These are phyloP conservation scores for Eclectus roratus DNA, from an alignment of 2,113 vertebrate genomes.

Conservation along the genomic window DNA sequence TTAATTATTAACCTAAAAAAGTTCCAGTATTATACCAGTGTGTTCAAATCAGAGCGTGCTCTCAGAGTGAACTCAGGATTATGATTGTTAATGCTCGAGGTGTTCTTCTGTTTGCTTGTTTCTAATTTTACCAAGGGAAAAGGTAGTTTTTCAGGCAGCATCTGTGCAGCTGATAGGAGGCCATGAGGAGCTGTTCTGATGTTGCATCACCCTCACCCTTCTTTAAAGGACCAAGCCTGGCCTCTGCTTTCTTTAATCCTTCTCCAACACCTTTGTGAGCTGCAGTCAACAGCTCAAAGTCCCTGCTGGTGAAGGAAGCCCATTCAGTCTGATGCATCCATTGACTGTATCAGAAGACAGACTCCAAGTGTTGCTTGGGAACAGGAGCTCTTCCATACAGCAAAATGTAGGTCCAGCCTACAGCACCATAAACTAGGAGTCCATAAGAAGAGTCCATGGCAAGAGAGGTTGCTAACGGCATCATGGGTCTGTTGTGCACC, in stretches of 20 bases:
- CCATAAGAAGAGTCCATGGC: accelerated
- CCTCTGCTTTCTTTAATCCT: not conserved
- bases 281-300: not conserved
- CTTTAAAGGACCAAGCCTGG: not conserved
- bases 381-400: not conserved
- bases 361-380: not conserved
- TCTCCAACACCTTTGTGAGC: not conserved
- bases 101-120: not conserved
- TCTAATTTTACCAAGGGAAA: not conserved
- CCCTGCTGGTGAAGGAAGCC: not conserved
- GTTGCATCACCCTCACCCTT: not conserved
- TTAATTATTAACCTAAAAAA: constrained; percentile 61
- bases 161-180: not conserved
- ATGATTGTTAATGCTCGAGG: not conserved
- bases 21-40: not conserved
- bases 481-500: not conserved
- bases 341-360: not conserved
- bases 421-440: not conserved
- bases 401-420: not conserved
- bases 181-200: not conserved
- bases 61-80: not conserved
- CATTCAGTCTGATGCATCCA: not conserved
- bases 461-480: not conserved
- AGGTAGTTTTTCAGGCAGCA: constrained; percentile 9
- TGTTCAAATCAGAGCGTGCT: not conserved